Evolutionary conservation across 2,888 invertebrate genomes (phyloP), one percentile per base, ranked within the genome.

Genomic region (Congeria kusceri): DNA sequence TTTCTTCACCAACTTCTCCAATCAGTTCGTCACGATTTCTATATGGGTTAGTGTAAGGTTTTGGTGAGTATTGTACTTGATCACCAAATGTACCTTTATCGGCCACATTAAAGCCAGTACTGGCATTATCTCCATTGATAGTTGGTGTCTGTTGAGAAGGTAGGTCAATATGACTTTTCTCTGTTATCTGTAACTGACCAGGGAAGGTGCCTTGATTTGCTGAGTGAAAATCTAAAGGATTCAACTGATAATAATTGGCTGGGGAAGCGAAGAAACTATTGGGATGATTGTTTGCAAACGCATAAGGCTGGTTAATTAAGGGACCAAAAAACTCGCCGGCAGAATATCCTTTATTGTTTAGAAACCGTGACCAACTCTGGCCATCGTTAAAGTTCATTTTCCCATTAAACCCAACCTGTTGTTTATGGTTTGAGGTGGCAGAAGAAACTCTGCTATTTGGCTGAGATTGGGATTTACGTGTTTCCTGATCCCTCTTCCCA

Each of bases 361-460:
- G 44, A 57, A 80, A 80, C 18, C 80, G 59, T 0, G 80, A 80
- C 76, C 76, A 74, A 39, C 74, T 73, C 5, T 73, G 29, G 15
- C 80, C 76, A 57, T 77, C 74, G 1, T 29, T 53, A 44, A 75
- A 76, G 15, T 67, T 68, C 5, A 82, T 20, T 18, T 69, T 58
- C 4, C 82, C 82, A 66, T 82, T 82, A 20, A 77, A 59, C 23
- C 83, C 83, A 28, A 83, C 79, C 58, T 83, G 83, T 27, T 77
- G 62, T 58, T 83, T 83, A 58, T 83, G 83, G 56, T 59, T 47
- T 27, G 67, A 47, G 29, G 77, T 66, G 9, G 78, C 75, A 49
- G 78, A 76, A 3, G 74, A 75, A 15, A 73, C 77, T 4, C 74
- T 47, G 62, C 77, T 77, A 1, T 59, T 58, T 39, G 78, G 74